Conservation (phyloP, 1,140 invertebrate species). For the Drosophila seguyi region DNA sequence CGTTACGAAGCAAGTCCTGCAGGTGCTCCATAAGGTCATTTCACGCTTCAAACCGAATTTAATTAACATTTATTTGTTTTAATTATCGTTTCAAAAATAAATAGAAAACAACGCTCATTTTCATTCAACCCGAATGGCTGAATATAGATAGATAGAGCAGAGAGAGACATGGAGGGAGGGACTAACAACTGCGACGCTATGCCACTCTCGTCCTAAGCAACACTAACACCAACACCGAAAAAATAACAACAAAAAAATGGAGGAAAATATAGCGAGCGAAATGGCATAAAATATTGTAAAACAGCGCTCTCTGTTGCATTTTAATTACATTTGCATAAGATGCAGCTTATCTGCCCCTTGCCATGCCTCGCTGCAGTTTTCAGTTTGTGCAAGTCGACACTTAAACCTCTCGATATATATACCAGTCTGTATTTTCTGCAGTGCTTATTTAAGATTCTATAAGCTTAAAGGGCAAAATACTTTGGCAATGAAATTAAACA, state of each 20-base stretch:
- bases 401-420: conserved; percentile 44
- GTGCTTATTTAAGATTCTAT: conserved; percentile 20
- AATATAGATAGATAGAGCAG: conserved; percentile 2
- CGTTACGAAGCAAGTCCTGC: neutral
- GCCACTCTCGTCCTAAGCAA: conserved; percentile 45
- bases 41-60: conserved; percentile 43
- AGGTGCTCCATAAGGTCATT: conserved; percentile 14
- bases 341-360: conserved; percentile 59
- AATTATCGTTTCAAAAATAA: conserved; percentile 45
- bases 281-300: conserved; percentile 64
- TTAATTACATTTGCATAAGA: conserved; percentile 69
- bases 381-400: conserved; percentile 13
- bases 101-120: conserved; percentile 41
- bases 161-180: neutral
- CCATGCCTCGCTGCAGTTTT: conserved; percentile 37
- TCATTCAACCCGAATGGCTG: conserved; percentile 20
- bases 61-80: conserved; percentile 67
- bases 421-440: conserved; percentile 7
- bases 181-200: conserved; percentile 29
- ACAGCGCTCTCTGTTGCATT: conserved; percentile 63
- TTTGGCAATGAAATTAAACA: neutral
- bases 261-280: conserved; percentile 38
- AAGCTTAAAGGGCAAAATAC: conserved; percentile 1
- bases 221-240: conserved; percentile 16
- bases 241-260: conserved; percentile 7